These are phyloP conservation scores for Drosophila diplacantha DNA, from an alignment of 2,888 invertebrate species.

Conservation along the genomic window DNA sequence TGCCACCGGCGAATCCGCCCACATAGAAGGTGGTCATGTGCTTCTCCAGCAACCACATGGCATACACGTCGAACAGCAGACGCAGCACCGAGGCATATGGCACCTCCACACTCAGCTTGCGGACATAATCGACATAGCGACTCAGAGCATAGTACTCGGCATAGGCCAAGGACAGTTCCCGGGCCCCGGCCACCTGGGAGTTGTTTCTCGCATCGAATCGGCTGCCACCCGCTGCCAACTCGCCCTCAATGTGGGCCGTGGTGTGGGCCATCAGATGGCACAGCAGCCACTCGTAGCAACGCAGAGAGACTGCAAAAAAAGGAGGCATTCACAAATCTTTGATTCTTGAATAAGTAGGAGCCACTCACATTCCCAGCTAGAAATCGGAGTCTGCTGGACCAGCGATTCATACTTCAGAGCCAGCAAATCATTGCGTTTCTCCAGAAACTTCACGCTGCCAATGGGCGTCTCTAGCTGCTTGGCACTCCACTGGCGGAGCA, in stretches of 20 bases:
- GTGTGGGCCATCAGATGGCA: slow-evolving; percentile 87
- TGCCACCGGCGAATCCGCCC: slow-evolving; percentile 79
- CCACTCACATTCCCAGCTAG: slow-evolving; percentile 73
- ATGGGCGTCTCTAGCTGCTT: slow-evolving; percentile 82
- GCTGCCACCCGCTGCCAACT: slow-evolving; percentile 81
- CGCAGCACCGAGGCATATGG: slow-evolving; percentile 77
- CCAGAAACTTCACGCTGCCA: slow-evolving; percentile 84
- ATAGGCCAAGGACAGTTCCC: slow-evolving; percentile 86
- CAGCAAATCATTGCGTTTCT: slow-evolving; percentile 79
- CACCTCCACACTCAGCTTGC: slow-evolving; percentile 73
- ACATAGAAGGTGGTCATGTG: slow-evolving; percentile 86
- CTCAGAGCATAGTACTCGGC: slow-evolving; percentile 83
- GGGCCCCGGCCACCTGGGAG: slow-evolving; percentile 89
- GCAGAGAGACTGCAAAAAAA: slow-evolving; percentile 82
- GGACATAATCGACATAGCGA: slow-evolving; percentile 68
- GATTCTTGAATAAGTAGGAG: too few species aligned
- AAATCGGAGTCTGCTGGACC: slow-evolving; percentile 37
- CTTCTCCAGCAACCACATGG: slow-evolving; percentile 82
- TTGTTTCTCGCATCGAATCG: slow-evolving; percentile 88
- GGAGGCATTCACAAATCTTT: background rate
- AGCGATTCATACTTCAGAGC: slow-evolving; percentile 52
- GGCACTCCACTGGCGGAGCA: slow-evolving; percentile 83
- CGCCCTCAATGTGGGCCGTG: slow-evolving; percentile 80
- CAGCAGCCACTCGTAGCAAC: slow-evolving; percentile 90
- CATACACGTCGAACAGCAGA: slow-evolving; percentile 80